A percentile compares a stretch with the other conserved stretches of the same genome.
phyloP scores from a whole-genome alignment of 2,888 invertebrate species.

The Drosophila multiciliata region DNA sequence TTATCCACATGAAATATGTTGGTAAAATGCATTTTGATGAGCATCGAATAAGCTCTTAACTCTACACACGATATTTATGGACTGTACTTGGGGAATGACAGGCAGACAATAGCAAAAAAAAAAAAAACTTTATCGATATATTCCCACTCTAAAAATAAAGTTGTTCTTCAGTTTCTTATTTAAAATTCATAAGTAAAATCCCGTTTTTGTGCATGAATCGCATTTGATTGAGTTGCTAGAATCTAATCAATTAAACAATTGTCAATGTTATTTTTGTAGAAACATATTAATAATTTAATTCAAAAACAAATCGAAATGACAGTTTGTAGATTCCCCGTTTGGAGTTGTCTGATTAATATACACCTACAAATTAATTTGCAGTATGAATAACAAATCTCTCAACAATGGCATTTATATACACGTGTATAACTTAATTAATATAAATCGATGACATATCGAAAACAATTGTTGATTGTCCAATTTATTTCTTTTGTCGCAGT shows the following conservation, averaged over 20 bases:
- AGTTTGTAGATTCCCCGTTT: not conserved
- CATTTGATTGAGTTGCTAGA: not conserved
- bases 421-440: constrained; percentile 14
- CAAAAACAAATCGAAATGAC: not conserved
- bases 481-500: constrained; percentile 29
- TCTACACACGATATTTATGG: constrained; percentile 59
- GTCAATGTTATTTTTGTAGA: not conserved
- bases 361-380: not conserved
- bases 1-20: constrained; percentile 31
- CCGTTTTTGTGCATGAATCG: not conserved
- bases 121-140: not conserved
- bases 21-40: constrained; percentile 63
- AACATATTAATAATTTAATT: not conserved
- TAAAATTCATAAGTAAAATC: not conserved
- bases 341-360: not conserved
- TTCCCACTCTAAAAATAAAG: not conserved
- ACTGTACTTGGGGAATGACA: constrained; percentile 16
- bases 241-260: not conserved
- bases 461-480: constrained; percentile 65
- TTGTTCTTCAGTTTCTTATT: not conserved
- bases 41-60: constrained; percentile 58
- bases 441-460: constrained; percentile 45
- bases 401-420: not conserved
- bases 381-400: constrained; percentile 21
- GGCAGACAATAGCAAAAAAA: not conserved